phyloP scores from a whole-genome alignment of 2,888 invertebrate genomes.

The Cyaniris semiargus region DNA sequence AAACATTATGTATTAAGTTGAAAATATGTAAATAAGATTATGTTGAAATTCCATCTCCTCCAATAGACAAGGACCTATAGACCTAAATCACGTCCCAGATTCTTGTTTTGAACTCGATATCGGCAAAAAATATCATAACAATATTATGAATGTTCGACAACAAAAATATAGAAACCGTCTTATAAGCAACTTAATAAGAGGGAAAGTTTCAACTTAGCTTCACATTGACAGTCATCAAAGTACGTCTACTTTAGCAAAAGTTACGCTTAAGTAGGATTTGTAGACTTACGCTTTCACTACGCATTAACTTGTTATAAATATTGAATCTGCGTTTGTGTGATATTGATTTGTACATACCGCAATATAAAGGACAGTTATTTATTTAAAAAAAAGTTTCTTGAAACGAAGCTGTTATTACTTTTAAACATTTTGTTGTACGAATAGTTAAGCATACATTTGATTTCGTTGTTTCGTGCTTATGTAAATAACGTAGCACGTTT shows the following conservation, averaged over 20 bases:
- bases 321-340: background rate
- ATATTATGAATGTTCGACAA: constrained; percentile 26
- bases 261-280: constrained; percentile 77
- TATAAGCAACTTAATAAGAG: constrained; percentile 76
- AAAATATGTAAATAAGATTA: no score
- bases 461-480: background rate
- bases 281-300: constrained; percentile 59
- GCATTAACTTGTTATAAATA: constrained; percentile 30
- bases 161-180: constrained; percentile 54
- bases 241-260: constrained; percentile 74
- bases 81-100: constrained; percentile 1
- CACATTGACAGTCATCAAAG: constrained; percentile 72
- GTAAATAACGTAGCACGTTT: background rate
- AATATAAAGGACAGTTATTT: background rate
- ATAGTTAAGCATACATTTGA: constrained; percentile 4
- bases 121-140: constrained; percentile 19
- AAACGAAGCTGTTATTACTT: background rate
- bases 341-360: background rate
- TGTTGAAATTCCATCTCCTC: background rate
- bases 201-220: constrained; percentile 72
- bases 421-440: background rate
- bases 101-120: constrained; percentile 2
- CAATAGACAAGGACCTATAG: background rate
- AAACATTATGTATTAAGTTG: no score
- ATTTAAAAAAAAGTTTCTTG: background rate